Conservation (phyloP, 1,140 invertebrate species). For the Drosophila lacteicornis region DNA sequence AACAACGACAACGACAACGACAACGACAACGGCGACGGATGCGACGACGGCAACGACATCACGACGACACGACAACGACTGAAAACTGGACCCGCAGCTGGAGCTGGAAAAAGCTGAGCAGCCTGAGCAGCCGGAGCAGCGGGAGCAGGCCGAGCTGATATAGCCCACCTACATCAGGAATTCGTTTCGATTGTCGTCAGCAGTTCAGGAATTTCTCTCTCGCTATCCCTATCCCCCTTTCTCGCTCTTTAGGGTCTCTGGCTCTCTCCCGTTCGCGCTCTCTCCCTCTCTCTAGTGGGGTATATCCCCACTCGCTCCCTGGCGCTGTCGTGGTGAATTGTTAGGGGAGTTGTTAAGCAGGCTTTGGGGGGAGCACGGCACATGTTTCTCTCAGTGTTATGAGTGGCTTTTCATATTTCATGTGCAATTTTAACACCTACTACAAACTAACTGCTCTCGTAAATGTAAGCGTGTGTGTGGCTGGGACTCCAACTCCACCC, state of each 20-base stretch:
- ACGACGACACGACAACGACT: slow-evolving; percentile 84
- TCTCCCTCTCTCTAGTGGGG: neutral
- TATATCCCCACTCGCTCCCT: slow-evolving; percentile 6
- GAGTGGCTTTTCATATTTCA: slow-evolving; percentile 79
- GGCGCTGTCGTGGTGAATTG: slow-evolving; percentile 46
- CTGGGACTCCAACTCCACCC: slow-evolving; percentile 8
- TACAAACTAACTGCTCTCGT: slow-evolving; percentile 69
- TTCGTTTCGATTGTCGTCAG: slow-evolving; percentile 58
- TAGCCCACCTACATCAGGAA: slow-evolving; percentile 56
- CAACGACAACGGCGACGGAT: slow-evolving; percentile 76
- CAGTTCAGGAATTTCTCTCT: slow-evolving; percentile 52
- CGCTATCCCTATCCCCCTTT: slow-evolving; percentile 2
- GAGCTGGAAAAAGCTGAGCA: slow-evolving; percentile 43
- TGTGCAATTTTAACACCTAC: slow-evolving; percentile 81
- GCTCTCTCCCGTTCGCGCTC: neutral
- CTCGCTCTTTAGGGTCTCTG: neutral
- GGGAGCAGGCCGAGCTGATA: slow-evolving; percentile 45
- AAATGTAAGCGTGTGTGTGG: slow-evolving; percentile 45
- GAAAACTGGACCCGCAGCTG: slow-evolving; percentile 67
- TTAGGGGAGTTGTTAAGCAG: slow-evolving; percentile 54
- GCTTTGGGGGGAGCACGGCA: slow-evolving; percentile 36
- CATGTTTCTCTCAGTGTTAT: slow-evolving; percentile 45
- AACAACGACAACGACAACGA: slow-evolving; percentile 18
- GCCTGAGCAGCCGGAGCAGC: slow-evolving; percentile 27
- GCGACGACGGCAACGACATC: slow-evolving; percentile 83